phyloP scores from a whole-genome alignment of 1,140 invertebrate genomes.

The Callitettix versicolor region DNA sequence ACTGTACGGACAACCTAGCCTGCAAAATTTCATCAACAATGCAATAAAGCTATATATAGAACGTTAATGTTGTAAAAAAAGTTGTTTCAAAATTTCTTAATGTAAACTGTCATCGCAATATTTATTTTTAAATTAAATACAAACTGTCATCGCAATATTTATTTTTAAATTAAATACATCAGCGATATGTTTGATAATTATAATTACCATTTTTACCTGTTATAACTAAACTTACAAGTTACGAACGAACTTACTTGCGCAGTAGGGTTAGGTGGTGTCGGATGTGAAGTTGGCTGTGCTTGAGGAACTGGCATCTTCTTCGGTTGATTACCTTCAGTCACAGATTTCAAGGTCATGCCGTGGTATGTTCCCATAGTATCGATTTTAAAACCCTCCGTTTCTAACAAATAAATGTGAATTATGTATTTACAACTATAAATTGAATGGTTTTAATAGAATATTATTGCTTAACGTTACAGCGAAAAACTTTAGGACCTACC shows the following conservation, averaged over 20 bases:
- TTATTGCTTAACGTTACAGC: neutral
- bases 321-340: constrained; percentile 75
- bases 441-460: neutral
- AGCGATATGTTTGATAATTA: no score
- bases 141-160: no score
- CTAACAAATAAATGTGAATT: no score
- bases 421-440: neutral
- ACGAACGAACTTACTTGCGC: constrained; percentile 21
- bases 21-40: no score
- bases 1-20: constrained; percentile 23
- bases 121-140: no score
- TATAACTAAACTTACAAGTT: no score
- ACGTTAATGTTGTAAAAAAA: no score
- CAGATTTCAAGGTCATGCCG: constrained; percentile 93
- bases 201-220: no score
- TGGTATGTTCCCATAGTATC: constrained; percentile 96
- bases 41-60: no score
- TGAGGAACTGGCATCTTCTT: constrained; percentile 48
- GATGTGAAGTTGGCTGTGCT: constrained; percentile 32
- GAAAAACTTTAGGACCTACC: constrained; percentile 40
- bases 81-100: no score
- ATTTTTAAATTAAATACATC: no score
- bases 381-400: constrained; percentile 96
- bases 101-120: no score
- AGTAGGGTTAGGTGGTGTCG: constrained; percentile 21